Conservation (phyloP, 2,888 invertebrate species). For the Cabera pusaria region DNA sequence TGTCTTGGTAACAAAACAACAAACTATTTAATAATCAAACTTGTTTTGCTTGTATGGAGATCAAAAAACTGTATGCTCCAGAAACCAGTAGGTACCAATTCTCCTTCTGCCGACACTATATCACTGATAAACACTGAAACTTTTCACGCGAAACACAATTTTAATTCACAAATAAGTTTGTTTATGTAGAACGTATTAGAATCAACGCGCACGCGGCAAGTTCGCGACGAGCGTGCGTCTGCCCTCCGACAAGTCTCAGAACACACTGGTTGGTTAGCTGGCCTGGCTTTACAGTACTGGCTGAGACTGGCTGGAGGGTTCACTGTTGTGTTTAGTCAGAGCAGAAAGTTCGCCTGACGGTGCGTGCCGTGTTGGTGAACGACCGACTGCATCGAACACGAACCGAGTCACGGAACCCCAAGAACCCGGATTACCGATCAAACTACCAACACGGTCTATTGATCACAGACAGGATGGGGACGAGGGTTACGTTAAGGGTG, state of each 20-base stretch:
- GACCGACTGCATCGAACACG: conserved; percentile 58
- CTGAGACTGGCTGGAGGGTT: conserved; percentile 4
- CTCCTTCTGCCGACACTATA: conserved; percentile 48
- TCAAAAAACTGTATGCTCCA: conserved; percentile 52
- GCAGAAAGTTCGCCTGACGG: too few relatives aligned
- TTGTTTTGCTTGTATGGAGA: conserved; percentile 68
- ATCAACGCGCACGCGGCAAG: conserved; percentile 44
- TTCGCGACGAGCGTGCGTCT: conserved; percentile 55
- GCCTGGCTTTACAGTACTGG: too few relatives aligned
- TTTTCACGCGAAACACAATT: conserved; percentile 57
- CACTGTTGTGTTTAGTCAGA: too few relatives aligned
- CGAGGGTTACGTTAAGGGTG: conserved; percentile 47
- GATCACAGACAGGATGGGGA: conserved; percentile 55
- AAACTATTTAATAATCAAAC: conserved; percentile 74
- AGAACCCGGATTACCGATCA: conserved; percentile 66
- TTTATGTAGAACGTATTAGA: conserved; percentile 52
- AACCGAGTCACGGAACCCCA: conserved; percentile 71
- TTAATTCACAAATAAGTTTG: conserved; percentile 58
- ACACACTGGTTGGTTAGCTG: conserved; percentile 62
- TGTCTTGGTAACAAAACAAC: conserved; percentile 77
- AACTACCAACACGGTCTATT: conserved; percentile 64
- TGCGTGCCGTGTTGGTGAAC: conserved; percentile 53
- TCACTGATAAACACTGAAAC: conserved; percentile 44
- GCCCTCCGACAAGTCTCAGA: conserved; percentile 52
- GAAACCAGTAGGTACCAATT: conserved; percentile 54